These are phyloP conservation scores for Sapayoa aenigma DNA, from an alignment of 2,113 vertebrate genomes.

Conservation along the genomic window DNA sequence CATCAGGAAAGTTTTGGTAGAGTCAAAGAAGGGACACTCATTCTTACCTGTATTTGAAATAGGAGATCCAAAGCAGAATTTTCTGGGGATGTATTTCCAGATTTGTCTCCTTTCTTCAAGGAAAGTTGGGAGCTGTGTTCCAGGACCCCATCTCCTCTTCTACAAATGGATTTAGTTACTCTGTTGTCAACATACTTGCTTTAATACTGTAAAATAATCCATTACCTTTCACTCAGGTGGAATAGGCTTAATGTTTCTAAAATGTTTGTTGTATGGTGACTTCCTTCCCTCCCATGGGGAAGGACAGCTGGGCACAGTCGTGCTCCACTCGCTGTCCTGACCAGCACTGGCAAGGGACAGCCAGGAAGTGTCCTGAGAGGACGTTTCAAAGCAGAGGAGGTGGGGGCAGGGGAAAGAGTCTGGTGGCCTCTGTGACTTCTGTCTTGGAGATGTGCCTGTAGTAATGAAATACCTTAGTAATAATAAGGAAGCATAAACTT, in stretches of 20 bases:
- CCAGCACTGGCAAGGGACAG: background rate
- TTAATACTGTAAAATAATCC: background rate
- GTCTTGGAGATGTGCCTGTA: background rate
- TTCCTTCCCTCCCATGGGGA: background rate
- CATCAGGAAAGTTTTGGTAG: background rate
- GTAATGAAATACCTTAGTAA: background rate
- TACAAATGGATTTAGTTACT: background rate
- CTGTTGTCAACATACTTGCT: background rate
- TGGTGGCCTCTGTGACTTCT: background rate
- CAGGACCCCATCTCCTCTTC: background rate
- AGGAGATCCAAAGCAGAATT: background rate
- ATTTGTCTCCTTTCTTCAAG: background rate
- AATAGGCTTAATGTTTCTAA: background rate
- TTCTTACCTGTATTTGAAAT: background rate
- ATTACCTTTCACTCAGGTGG: background rate
- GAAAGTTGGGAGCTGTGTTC: background rate
- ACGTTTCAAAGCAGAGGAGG: background rate
- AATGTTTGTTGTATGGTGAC: background rate
- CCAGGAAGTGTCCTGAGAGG: background rate
- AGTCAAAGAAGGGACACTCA: background rate
- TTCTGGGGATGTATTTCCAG: background rate
- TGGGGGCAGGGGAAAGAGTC: background rate
- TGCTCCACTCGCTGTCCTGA: background rate
- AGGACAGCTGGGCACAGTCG: background rate
- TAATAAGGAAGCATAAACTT: background rate